Evolutionary conservation across 2,113 vertebrate genomes (phyloP), one percentile per base, ranked within the genome.

Genomic region (Leuciscus idus): DNA sequence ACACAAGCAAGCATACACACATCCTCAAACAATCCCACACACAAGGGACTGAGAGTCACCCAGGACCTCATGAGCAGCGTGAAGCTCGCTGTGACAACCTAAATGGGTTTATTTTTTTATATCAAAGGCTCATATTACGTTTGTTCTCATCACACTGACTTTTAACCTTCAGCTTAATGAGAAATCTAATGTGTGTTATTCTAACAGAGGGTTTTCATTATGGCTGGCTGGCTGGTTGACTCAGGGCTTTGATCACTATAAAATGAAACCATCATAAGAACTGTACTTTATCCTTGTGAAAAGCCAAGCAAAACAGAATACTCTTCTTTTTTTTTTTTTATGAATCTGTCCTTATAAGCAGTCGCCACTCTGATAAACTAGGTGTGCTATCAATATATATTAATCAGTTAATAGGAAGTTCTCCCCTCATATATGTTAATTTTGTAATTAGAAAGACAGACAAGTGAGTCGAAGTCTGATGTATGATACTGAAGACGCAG

Each of bases 91-190:
- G 57, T 43, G 57, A 62, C 30, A 62, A 23, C 23, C 61, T 64
- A 81, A 66, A 43, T 8, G 6, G 79, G n/a, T 48, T 36, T 64
- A 19, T 89, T 87, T 12, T 6, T 80, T 84, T 52, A 79, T 74
- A 85, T 75, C 59, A 19, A 26, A 48, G 30, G 84, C 75, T 77
- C 39, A 82, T 87, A 64, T 82, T 61, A 64, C 43, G 74, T 48
- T 52, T 62, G 46, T n/a, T 88, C 52, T 81, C 57, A 55, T 46
- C 75, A 26, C 61, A 77, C 83, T 52, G 75, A 17, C 6, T 86
- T 84, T 90, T 39, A n/a, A 75, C 57, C 81, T 83, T 48, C 30
- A 30, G 4, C 33, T 21, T 11, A 81, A 86, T 84, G 81, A 90
- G 39, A 79, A 87, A 89, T 62, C 33, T 59, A 23, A 75, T 7